Base-by-base conservation (phyloP, 2,797 vertebrate genomes). In the Notolepis coatsorum region DNA sequence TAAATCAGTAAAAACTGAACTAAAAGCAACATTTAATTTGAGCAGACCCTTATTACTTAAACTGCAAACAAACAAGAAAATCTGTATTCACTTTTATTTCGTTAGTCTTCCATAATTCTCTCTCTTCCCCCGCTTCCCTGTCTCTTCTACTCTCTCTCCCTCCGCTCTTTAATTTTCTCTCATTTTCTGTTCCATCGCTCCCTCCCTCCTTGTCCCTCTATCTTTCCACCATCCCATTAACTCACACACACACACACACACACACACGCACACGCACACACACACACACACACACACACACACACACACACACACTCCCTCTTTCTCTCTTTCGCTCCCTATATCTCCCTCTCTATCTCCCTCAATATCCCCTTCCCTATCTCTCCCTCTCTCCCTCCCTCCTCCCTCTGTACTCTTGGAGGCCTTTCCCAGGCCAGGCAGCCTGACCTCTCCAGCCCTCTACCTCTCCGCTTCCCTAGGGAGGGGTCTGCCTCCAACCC, bases 341-440 rank as follows among this genome's bases (percentile, higher is more conserved):
- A 6, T 41, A 13, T 17, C n/a, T 41, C 21, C 12, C 21, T 23
- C 30, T 65, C 79, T 78, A 67, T 64, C 57, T 79, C 61, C 35
- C 55, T 75, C 57, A 63, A 47, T 28, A 7, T 47, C 2, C 1
- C 33, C 49, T 50, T 51, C 50, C 25, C 20, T 27, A 68, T 73
- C 71, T 38, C 69, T 71, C 55, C 37, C 28, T 13, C 63, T 23
- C 39, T 15, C 41, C 41, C 35, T 61, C 47, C 17, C 47, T 49
- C 47, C 31, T 27, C 15, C 42, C 30, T 43, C 41, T 57, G 68
- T 73, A 71, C 77, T 79, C 77, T 84, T 75, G 65, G 49, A 82
- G 84, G 80, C 71, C 56, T 82, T 92, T 92, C 91, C 88, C 92
- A 92, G 86, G 89, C 85, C 83, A 88, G 80, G 57, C 69, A 74